Base-by-base conservation (phyloP, 2,888 invertebrate genomes). In the Eupeodes latifasciatus region DNA sequence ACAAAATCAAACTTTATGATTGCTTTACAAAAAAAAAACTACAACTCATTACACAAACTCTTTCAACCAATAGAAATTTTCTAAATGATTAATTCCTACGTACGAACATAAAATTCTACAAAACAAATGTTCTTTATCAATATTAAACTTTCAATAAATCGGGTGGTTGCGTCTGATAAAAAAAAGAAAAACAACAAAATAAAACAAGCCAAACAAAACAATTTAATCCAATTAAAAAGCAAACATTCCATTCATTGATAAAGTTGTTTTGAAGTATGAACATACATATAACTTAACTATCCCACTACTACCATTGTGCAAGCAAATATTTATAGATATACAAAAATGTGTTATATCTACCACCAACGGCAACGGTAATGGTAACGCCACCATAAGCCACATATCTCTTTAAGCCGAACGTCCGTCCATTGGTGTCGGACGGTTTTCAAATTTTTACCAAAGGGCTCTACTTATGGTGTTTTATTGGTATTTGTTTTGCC, bases 201-300 rank as follows among this genome's bases (percentile, higher is more conserved):
- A 51, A 10, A 51, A 53, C 19, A 19, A 55, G 14, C 47, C 44
- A 62, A 81, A 71, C 49, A 67, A 75, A 81, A 64, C 62, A 75
- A 51, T 55, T 67, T 64, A 61, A 77, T 81, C 81, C 85, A 81
- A 85, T 80, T 85, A 81, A 85, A 81, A 81, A 49, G 64, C 82
- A 72, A 77, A 51, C 62, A 59, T 62, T 77, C 49, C 64, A 72
- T 57, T 57, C 71, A 69, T 76, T 85, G 81, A 81, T 81, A 77
- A 85, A 72, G 81, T 77, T 77, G 81, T 62, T 75, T 71, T 78
- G 61, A 62, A 78, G 36, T 74, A 78, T 67, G 49, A 44, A 64
- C 62, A 72, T 16, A 34, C 2, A 10, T 0, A 4, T 5, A 59
- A 62, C 10, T 11, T 62, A 47, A 72, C 64, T 49, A 71, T 34